These are phyloP conservation scores for Semnornis frantzii DNA, from an alignment of 2,113 vertebrate genomes.

Conservation along the genomic window DNA sequence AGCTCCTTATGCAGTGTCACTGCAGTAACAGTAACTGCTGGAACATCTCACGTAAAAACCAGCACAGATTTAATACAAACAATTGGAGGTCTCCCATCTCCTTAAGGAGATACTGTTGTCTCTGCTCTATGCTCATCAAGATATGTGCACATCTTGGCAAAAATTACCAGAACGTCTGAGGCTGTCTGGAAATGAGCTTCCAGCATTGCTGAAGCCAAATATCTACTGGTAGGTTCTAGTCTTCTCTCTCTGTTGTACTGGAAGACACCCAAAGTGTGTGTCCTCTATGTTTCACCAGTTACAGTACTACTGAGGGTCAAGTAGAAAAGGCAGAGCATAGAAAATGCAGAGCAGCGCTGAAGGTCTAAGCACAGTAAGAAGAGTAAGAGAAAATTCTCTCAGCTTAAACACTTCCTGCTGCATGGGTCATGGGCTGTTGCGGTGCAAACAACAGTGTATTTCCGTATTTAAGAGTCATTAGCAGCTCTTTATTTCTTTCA, in stretches of 20 bases:
- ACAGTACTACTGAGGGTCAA: not conserved
- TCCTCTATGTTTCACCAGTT: not conserved
- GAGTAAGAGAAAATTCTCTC: not conserved
- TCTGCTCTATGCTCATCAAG: not conserved
- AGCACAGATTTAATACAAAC: not conserved
- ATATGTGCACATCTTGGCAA: not conserved
- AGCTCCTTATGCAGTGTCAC: not conserved
- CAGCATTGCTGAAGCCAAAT: not conserved
- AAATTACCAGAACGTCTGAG: not conserved
- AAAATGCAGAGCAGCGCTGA: not conserved
- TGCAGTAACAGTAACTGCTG: not conserved
- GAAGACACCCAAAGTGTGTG: not conserved
- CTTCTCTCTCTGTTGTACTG: not conserved
- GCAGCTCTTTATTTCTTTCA: not conserved
- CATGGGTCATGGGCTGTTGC: not conserved
- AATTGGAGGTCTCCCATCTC: not conserved
- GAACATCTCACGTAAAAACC: not conserved
- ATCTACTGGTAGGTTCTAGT: not conserved
- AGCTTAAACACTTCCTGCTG: not conserved
- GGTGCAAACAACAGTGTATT: not conserved
- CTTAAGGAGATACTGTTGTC: not conserved
- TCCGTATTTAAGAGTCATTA: not conserved
- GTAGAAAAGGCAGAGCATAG: not conserved
- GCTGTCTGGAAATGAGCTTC: not conserved
- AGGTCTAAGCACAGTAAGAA: not conserved